Evolutionary conservation across 2,888 invertebrate genomes (phyloP), one percentile per base, ranked within the genome.

Genomic region (Rhabditophanes sp.): DNA sequence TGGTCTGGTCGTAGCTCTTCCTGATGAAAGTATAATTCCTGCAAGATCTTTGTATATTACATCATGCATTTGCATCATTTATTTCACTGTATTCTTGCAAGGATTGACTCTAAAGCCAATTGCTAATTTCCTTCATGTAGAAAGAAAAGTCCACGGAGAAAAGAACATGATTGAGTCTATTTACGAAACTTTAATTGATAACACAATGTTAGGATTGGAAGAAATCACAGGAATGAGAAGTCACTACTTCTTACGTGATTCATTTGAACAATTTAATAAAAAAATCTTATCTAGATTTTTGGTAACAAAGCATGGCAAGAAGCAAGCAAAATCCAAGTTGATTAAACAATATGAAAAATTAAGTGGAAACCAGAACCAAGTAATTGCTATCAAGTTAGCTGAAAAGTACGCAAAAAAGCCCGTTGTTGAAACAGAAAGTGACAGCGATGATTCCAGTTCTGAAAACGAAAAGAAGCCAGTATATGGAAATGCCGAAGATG

Each of bases 101-200:
- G 93, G 93, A 44, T 88, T 90, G 58, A 87, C 90, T 7, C 87
- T 93, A 61, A 90, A 90, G 65, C 90, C 90, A n/a, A 74, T 93
- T 42, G 90, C 93, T 15, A 82, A 80, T 69, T 79, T 88, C 56
- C 74, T 93, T 33, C 85, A 88, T 65, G 88, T 93, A 4, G 85
- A 85, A 68, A 77, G 80, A 39, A 82, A 83, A 4, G 79, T 80
- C 53, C 82, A 80, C 64, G 74, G 80, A 45, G 83, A 84, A 59
- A 81, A 83, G 24, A 82, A 83, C 6, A 88, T 93, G 87, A 88
- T 87, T 67, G 90, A 93, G 68, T 75, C 88, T 59, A 84, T 90
- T 33, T 56, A 60, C 27, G 41, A 41, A 28, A 46, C 39, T 30
- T 37, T 47, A 25, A 28, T 57, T 30, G 59, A 59, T 35, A 30